phyloP scores from a whole-genome alignment of 1,140 invertebrate species.

The Mizuhopecten yessoensis region DNA sequence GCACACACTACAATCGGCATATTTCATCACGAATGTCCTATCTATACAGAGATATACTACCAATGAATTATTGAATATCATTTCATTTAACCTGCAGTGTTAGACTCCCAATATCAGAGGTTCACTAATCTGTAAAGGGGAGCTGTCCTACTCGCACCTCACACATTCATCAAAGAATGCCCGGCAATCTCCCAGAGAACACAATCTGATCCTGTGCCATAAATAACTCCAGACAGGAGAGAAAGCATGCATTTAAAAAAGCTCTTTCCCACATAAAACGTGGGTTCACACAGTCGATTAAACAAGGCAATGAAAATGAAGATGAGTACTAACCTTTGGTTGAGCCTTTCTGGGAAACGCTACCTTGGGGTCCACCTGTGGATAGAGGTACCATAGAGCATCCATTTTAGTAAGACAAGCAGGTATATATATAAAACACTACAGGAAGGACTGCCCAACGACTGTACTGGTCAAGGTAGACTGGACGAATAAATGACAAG shows the following conservation, averaged over 20 bases:
- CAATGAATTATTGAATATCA: slow-evolving; percentile 34
- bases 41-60: neutral
- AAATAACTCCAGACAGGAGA: neutral
- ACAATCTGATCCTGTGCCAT: neutral
- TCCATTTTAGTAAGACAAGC: slow-evolving; percentile 61
- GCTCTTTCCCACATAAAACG: neutral
- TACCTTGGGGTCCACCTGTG: slow-evolving; percentile 99
- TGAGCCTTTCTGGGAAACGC: slow-evolving; percentile 95
- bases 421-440: slow-evolving; percentile 42
- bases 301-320: slow-evolving; percentile 45
- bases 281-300: slow-evolving; percentile 28
- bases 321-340: slow-evolving; percentile 76
- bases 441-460: slow-evolving; percentile 42
- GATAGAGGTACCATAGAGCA: slow-evolving; percentile 81
- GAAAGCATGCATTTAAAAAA: slow-evolving; percentile 43
- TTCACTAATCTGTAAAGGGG: neutral
- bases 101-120: neutral
- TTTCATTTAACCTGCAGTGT: slow-evolving; percentile 15
- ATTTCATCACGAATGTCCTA: neutral
- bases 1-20: neutral
- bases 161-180: slow-evolving; percentile 24
- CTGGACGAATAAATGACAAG: slow-evolving; percentile 45
- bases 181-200: neutral
- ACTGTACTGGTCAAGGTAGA: slow-evolving; percentile 45
- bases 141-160: neutral